Evolutionary conservation across 2,888 invertebrate genomes (phyloP).

Genomic region (Coelinius sp.): DNA sequence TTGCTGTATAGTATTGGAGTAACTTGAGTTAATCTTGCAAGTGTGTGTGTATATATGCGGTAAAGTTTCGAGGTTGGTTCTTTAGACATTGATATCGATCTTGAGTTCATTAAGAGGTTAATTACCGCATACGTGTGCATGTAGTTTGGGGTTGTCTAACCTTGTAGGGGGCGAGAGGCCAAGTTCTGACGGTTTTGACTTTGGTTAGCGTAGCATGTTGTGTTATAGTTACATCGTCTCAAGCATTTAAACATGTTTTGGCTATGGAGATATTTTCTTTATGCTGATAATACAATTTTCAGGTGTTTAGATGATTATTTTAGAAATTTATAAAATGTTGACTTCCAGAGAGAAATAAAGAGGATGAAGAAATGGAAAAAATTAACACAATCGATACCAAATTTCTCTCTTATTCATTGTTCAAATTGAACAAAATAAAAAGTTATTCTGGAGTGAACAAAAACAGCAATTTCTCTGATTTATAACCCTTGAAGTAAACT

Average conservation of each 20-base stretch:
- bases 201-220: slow-evolving; percentile 12
- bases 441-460: neutral
- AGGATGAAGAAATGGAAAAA: too few species aligned
- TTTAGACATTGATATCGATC: slow-evolving; percentile 13
- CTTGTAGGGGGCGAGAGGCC: neutral
- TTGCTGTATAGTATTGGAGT: neutral
- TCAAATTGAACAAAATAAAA: neutral
- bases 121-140: slow-evolving; percentile 28
- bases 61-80: slow-evolving; percentile 11
- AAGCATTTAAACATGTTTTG: neutral
- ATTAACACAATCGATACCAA: neutral
- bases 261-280: neutral
- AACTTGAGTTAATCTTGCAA: neutral
- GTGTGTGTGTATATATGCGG: neutral
- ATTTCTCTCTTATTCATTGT: neutral
- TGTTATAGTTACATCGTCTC: slow-evolving; percentile 3
- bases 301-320: too few species aligned
- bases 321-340: too few species aligned
- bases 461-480: neutral
- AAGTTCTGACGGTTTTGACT: slow-evolving; percentile 5
- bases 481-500: too few species aligned
- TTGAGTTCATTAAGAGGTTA: slow-evolving; percentile 25
- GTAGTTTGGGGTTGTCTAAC: slow-evolving; percentile 17
- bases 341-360: too few species aligned
- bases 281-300: too few species aligned